Conservation (phyloP, 2,797 vertebrate genomes). For the Microcaecilia unicolor region DNA sequence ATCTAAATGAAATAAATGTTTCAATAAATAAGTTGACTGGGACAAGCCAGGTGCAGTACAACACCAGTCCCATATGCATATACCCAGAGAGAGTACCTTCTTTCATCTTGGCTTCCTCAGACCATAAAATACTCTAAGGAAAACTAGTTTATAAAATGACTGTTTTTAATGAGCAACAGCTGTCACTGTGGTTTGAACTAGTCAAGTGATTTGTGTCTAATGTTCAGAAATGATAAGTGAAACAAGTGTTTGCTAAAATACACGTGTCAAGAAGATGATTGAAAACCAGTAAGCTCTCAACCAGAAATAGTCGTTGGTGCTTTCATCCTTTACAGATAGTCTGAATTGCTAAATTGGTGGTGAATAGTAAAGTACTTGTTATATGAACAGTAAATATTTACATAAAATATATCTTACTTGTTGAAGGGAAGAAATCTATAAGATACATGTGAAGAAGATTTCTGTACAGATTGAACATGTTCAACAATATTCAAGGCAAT, state of each 20-base stretch:
- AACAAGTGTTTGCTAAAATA: conserved; percentile 78
- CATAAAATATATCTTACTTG: too few species aligned
- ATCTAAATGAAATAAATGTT: too few species aligned
- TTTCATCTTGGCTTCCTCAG: too few species aligned
- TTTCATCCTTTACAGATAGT: conserved; percentile 51
- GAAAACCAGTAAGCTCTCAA: conserved; percentile 46
- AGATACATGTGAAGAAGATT: too few species aligned
- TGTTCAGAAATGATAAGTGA: conserved; percentile 71
- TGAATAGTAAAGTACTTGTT: neutral
- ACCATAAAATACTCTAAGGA: conserved; percentile 57
- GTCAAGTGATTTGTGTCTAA: conserved; percentile 74
- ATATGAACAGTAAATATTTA: too few species aligned
- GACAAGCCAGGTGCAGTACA: too few species aligned
- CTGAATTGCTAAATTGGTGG: conserved; percentile 22
- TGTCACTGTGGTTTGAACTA: conserved; percentile 73
- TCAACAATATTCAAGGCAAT: too few species aligned
- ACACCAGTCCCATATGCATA: too few species aligned
- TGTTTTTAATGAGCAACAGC: conserved; percentile 89
- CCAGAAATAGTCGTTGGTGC: conserved; percentile 49
- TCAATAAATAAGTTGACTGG: too few species aligned
- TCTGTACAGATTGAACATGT: too few species aligned
- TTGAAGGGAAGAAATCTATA: too few species aligned
- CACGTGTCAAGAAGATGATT: conserved; percentile 55
- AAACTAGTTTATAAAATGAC: conserved; percentile 65
- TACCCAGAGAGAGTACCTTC: too few species aligned